Evolutionary conservation across 2,888 invertebrate species (phyloP).

Genomic region (Diploptera punctata): DNA sequence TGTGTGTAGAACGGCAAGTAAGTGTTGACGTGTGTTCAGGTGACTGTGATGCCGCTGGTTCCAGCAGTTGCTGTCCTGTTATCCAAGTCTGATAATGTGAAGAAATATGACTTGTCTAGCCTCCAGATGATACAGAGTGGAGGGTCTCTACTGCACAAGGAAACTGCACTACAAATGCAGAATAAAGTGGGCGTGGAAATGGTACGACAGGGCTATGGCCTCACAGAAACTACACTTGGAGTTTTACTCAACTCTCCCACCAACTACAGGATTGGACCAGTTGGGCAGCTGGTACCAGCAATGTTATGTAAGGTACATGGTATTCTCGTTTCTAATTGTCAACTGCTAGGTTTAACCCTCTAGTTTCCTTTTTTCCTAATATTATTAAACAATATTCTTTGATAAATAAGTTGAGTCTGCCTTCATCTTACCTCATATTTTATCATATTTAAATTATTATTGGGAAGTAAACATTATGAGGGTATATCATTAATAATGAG

Average conservation of each 20-base stretch:
- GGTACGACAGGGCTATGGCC: slow-evolving; percentile 49
- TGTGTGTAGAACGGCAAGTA: no score
- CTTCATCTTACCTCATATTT: no score
- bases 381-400: no score
- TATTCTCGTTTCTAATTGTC: no score
- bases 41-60: slow-evolving; percentile 72
- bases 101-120: slow-evolving; percentile 76
- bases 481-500: no score
- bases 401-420: no score
- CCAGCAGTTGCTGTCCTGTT: slow-evolving; percentile 86
- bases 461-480: no score
- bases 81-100: slow-evolving; percentile 79
- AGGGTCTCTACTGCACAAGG: slow-evolving; percentile 81
- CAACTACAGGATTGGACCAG: slow-evolving; percentile 29
- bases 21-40: no score
- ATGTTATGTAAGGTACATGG: slow-evolving; percentile 35
- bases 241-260: slow-evolving; percentile 26
- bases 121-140: slow-evolving; percentile 75
- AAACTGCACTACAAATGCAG: slow-evolving; percentile 57
- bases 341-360: no score
- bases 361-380: no score
- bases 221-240: slow-evolving; percentile 48
- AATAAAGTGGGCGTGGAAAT: background rate
- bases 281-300: slow-evolving; percentile 33
- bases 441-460: no score